Base-by-base conservation (phyloP, 2,113 vertebrate genomes). In the Reinhardtius hippoglossoides region DNA sequence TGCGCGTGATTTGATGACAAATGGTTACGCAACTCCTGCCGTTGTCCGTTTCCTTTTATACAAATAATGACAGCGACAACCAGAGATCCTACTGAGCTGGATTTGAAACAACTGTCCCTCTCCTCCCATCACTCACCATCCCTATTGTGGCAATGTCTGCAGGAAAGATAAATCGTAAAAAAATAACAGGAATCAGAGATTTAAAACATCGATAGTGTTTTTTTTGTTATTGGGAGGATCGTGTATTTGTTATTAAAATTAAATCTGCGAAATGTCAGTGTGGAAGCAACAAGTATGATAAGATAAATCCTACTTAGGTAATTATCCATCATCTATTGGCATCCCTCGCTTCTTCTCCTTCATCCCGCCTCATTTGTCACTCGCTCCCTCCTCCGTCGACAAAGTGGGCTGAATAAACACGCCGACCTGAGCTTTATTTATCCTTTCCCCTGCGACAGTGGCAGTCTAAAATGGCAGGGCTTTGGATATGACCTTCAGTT, bases 401-500 rank as follows among this genome's bases (percentile, higher is more conserved):
- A 70, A 55, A 91, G 71, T 24, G 6, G 55, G 64, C 66, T 76
- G 82, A 90, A 88, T 83, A 87, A 89, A 88, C 74, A 85, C 72
- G 18, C 63, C 86, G 79, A 40, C 59, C 63, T 50, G 64, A 67
- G 88, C 85, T 88, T 88, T 90, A 87, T 91, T 89, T 89, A 86
- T 89, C 76, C 71, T 65, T 69, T 83, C 69, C 64, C 60, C 57
- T 62, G 80, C 67, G 80, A 87, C 86, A 86, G 87, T 87, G 72
- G 78, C 82, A 77, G 84, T 81, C 81, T 84, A 66, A 91, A 88
- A 88, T 89, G 87, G 86, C 86, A 89, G 70, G 65, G 82, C 83
- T 88, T 88, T 27, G 61, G 71, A 87, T 84, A 62, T 90, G 91
- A 94, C 92, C 92, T 93, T 92, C 89, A 89, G 65, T 78, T 84